A percentile compares a stretch with the other conserved stretches of the same genome.
Conservation (phyloP, 2,797 vertebrate genomes). For the Anisognathus igniventris region DNA sequence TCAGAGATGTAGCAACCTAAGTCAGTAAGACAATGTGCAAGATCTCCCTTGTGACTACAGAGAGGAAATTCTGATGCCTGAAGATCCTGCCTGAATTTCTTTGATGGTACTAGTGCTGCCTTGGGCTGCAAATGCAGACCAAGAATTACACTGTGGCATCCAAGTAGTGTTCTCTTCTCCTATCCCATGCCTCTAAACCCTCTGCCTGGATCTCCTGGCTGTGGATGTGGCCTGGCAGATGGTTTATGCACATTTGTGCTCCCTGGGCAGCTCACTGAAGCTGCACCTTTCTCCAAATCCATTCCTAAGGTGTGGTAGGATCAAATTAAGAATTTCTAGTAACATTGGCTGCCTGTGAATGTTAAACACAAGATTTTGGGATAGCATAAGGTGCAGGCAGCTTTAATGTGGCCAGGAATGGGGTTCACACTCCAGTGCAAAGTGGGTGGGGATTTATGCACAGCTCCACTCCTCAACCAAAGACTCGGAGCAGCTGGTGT, state of each 20-base stretch:
- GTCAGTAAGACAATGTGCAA: background rate
- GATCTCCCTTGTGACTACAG: background rate
- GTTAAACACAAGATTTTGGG: background rate
- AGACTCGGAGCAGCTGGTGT: background rate
- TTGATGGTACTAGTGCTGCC: fast-evolving
- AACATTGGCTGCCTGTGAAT: background rate
- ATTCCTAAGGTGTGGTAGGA: background rate
- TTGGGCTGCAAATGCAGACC: background rate
- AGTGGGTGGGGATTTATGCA: background rate
- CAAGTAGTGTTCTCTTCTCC: background rate
- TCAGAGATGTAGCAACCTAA: background rate
- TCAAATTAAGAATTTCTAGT: background rate
- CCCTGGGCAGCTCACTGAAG: background rate
- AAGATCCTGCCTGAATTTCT: background rate
- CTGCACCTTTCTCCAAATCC: background rate
- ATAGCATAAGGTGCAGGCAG: background rate
- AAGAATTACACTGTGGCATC: background rate
- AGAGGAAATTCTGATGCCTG: background rate
- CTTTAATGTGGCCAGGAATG: background rate
- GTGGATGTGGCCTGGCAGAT: background rate
- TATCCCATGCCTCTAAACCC: background rate
- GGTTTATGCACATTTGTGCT: background rate
- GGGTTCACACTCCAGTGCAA: background rate
- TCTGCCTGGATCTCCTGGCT: background rate
- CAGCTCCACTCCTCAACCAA: background rate